Evolutionary conservation across 2,113 vertebrate species (phyloP).

Genomic region (Nestor notabilis): DNA sequence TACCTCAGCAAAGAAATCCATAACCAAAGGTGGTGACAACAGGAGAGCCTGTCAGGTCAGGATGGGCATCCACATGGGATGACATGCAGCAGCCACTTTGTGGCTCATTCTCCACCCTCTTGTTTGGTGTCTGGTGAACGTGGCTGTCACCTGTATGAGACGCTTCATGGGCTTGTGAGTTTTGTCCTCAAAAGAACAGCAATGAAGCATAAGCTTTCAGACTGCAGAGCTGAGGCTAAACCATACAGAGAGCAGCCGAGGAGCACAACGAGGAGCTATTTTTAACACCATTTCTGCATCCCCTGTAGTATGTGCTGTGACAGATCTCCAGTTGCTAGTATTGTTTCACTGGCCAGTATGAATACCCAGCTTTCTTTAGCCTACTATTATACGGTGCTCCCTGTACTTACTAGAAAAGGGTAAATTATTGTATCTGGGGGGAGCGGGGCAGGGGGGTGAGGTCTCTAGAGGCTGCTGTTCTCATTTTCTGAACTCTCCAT

Average conservation of each 20-base stretch:
- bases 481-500: background rate
- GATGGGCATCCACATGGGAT: accelerated
- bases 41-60: background rate
- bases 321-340: background rate
- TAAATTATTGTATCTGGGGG: background rate
- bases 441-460: too few species aligned
- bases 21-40: background rate
- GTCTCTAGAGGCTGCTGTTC: background rate
- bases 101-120: background rate
- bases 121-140: background rate
- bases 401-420: background rate
- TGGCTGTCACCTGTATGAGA: background rate
- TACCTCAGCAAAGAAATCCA: background rate
- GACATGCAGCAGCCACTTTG: accelerated
- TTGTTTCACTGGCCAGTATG: background rate
- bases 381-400: background rate
- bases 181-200: background rate
- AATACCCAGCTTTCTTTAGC: background rate
- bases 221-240: background rate
- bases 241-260: background rate
- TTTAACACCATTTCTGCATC: background rate
- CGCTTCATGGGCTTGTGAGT: background rate
- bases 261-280: slow-evolving; percentile 8
- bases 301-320: background rate
- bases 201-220: background rate